Percentiles rank a stretch among this genome's conserved stretches.
phyloP scores from a whole-genome alignment of 2,888 invertebrate genomes.

The Smittia sp. region DNA sequence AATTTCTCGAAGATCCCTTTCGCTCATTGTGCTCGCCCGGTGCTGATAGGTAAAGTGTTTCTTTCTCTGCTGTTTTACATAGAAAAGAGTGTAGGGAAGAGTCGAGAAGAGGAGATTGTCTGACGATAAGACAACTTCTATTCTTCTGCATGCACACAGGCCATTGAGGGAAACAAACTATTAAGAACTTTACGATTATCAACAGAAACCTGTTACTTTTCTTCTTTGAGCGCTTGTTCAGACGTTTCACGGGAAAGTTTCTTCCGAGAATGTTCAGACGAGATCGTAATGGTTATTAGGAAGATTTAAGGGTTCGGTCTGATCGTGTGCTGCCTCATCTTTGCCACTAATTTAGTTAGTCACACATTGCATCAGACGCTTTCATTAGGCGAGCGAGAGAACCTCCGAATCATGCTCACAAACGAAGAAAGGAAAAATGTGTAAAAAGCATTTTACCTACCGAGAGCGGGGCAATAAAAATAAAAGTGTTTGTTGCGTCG shows the following conservation, averaged over 20 bases:
- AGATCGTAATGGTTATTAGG: neutral
- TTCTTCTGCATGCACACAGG: neutral
- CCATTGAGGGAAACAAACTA: neutral
- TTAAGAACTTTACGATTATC: neutral
- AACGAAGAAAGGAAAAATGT: neutral
- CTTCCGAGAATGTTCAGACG: neutral
- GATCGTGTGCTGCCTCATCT: neutral
- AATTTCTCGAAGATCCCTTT: neutral
- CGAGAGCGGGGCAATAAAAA: neutral
- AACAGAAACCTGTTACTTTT: constrained; percentile 11
- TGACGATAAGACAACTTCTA: constrained; percentile 21
- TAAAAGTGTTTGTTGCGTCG: constrained; percentile 4
- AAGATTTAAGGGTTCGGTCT: neutral
- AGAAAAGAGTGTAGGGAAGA: neutral
- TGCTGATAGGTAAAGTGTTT: constrained; percentile 11
- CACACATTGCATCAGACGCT: neutral
- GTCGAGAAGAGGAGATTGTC: constrained; percentile 1
- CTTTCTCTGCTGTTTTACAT: neutral
- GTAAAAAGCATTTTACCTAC: neutral
- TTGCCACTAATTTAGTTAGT: neutral
- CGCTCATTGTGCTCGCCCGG: neutral
- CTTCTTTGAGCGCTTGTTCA: neutral
- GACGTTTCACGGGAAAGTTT: neutral
- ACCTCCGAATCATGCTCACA: neutral
- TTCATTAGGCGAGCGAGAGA: neutral